Conservation (phyloP, 1,140 invertebrate genomes). For the Penaeus indicus region DNA sequence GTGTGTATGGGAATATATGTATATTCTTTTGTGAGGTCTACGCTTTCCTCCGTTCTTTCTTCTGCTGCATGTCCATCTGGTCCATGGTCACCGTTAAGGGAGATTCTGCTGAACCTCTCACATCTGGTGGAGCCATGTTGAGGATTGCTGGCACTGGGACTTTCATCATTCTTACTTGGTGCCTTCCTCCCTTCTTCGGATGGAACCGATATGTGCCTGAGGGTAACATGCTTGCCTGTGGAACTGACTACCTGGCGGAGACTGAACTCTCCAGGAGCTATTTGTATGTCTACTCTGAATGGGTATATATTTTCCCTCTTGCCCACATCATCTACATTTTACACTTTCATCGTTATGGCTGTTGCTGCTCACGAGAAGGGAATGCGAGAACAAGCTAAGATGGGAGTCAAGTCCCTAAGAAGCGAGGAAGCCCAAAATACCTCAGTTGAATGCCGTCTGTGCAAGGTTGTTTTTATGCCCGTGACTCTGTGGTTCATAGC, state of each 20-base stretch:
- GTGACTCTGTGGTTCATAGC: conserved; percentile 20
- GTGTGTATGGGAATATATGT: no score
- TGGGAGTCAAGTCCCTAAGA: conserved; percentile 16
- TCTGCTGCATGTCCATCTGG: conserved; percentile 62
- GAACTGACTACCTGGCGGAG: no score
- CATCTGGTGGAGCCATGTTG: no score
- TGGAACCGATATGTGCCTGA: conserved; percentile 10
- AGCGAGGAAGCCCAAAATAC: conserved; percentile 19
- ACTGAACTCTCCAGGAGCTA: not conserved
- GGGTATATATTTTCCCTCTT: not conserved
- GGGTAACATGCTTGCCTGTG: no score
- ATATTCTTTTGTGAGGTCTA: conserved; percentile 86
- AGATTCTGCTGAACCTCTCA: no score
- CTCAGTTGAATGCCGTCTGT: conserved; percentile 19
- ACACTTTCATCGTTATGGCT: conserved; percentile 4
- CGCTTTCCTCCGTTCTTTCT: conserved; percentile 77
- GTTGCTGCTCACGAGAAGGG: conserved; percentile 12
- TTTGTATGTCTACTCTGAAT: no score
- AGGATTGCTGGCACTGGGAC: no score
- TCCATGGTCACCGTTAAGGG: no score
- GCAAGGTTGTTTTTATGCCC: not conserved
- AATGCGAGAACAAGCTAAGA: conserved; percentile 29
- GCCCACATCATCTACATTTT: not conserved
- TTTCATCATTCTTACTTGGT: not conserved
- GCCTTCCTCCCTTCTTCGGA: not conserved